Conservation (phyloP, 2,888 invertebrate genomes). For the Anorthoa munda region DNA sequence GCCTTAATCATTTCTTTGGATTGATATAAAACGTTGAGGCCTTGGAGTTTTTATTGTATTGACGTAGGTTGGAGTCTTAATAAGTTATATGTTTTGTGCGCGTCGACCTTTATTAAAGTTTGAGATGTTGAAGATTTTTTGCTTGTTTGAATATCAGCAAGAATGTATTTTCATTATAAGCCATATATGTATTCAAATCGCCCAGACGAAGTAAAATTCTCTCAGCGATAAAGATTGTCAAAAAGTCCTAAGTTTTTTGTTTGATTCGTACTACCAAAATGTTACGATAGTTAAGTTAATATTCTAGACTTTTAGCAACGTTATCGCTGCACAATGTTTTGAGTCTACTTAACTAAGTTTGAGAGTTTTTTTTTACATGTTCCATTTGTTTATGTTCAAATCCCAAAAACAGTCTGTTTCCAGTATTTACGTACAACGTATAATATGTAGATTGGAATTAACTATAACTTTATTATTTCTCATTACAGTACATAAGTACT, state of each 20-base stretch:
- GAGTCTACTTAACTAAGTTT: too few species aligned
- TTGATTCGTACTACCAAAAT: too few species aligned
- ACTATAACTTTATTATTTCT: background rate
- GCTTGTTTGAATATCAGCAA: background rate
- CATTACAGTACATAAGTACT: constrained; percentile 2
- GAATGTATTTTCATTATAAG: too few species aligned
- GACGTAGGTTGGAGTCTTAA: background rate
- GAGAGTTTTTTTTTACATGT: background rate
- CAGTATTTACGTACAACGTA: background rate
- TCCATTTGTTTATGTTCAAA: background rate
- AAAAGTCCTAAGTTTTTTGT: too few species aligned
- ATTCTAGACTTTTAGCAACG: too few species aligned
- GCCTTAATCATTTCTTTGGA: constrained; percentile 37
- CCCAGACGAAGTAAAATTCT: too few species aligned
- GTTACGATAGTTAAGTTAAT: too few species aligned
- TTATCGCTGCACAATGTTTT: too few species aligned
- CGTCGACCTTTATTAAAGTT: background rate
- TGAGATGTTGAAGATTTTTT: background rate
- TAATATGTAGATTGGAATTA: too few species aligned
- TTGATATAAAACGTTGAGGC: constrained; percentile 35
- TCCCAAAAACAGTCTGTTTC: background rate
- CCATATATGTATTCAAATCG: too few species aligned
- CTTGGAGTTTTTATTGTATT: constrained; percentile 17
- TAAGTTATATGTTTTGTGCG: constrained; percentile 10
- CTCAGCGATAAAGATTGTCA: too few species aligned